Evolutionary conservation across 2,113 vertebrate genomes (phyloP), one percentile per base, ranked within the genome.

Genomic region (Girardinichthys multiradiatus): DNA sequence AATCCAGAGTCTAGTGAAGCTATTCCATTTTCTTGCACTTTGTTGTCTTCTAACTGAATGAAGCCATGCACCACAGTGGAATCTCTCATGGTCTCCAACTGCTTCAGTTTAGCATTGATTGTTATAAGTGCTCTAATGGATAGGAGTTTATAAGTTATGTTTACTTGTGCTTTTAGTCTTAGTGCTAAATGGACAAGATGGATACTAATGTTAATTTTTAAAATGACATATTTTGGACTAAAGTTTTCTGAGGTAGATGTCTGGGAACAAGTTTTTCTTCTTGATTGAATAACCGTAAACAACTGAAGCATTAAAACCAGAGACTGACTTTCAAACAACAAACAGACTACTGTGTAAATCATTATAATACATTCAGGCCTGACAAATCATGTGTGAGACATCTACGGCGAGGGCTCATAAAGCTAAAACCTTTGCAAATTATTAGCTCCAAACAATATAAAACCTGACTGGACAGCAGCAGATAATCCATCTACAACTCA

Each of bases 61-160:
- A 62, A 76, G 65, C 59, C 27, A 21, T 48, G 26, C 8, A 35
- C 45, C 78, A 71, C 29, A 19, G 0, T 64, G 65, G 74, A 74
- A 48, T 64, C 72, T 70, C 51, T 59, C 62, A 8, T 0, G 15
- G 64, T 63, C 72, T 75, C 7, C 72, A 28, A 73, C 84, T 82
- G 75, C 35, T 64, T 74, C n/a, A 68, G 5, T 69, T 79, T 78
- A 61, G 68, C 58, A 88, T 85, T 80, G 79, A 90, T 86, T 73
- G 57, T 42, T 26, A 57, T 76, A 51, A 89, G 84, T 85, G 87
- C 81, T 83, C 72, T 84, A 70, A 88, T 83, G 89, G 82, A 83
- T 70, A 3, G 48, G 64, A 45, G 42, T 45, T 77, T 64, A 21
- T 15, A 77, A 54, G 37, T 66, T 60, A 19, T 37, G 61, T 0